A percentile compares a stretch with the other conserved stretches of the same genome.
These are phyloP conservation scores for Tetanocera ferruginea DNA, from an alignment of 2,888 invertebrate species.

Conservation along the genomic window DNA sequence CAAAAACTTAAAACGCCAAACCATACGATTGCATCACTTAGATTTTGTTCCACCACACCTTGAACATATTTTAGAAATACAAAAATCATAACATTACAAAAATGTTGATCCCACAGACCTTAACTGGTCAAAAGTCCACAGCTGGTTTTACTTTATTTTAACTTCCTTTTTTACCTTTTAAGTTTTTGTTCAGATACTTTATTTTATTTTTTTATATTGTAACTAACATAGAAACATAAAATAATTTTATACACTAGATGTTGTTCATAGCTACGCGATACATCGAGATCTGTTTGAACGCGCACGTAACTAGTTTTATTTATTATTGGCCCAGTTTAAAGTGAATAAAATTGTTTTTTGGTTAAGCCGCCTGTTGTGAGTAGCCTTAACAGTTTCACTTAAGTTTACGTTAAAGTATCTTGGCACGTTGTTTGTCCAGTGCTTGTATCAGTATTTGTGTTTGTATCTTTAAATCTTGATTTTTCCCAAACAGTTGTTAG, in stretches of 20 bases:
- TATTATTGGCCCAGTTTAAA: constrained; percentile 61
- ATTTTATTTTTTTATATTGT: neutral
- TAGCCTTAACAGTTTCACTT: neutral
- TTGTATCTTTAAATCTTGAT: no score
- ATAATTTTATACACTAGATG: neutral
- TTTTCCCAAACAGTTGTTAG: no score
- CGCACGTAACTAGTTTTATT: constrained; percentile 63
- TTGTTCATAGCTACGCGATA: neutral
- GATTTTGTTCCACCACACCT: no score
- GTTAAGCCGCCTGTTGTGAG: neutral
- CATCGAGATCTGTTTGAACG: constrained; percentile 13
- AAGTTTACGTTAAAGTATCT: neutral
- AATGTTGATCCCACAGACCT: neutral
- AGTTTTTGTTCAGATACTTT: neutral
- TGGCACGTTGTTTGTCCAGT: neutral
- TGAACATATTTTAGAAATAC: neutral
- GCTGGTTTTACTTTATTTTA: neutral
- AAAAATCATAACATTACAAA: neutral
- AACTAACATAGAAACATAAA: neutral
- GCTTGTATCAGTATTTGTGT: no score
- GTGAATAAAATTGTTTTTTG: constrained; percentile 20
- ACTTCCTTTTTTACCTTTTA: neutral
- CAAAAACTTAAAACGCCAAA: no score
- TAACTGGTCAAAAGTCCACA: no score
- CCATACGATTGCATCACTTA: no score